Evolutionary conservation across 2,888 invertebrate genomes (phyloP).

Genomic region (Ophioninae sp.): DNA sequence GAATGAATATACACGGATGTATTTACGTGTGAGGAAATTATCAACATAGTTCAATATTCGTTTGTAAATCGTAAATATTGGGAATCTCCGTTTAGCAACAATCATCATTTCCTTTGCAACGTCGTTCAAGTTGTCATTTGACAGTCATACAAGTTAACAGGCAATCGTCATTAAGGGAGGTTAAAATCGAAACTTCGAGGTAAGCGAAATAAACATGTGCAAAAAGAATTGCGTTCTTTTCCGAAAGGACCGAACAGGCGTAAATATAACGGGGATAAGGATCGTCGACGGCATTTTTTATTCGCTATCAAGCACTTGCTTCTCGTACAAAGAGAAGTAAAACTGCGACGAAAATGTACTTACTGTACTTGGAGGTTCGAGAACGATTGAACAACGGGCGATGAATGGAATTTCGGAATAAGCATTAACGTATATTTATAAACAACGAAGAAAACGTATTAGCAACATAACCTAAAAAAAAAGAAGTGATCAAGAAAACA

Average conservation of each 20-base stretch:
- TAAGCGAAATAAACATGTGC: neutral
- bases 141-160: neutral
- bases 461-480: slow-evolving; percentile 59
- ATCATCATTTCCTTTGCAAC: neutral
- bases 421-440: slow-evolving; percentile 53
- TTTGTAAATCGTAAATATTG: neutral
- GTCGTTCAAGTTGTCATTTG: neutral
- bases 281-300: slow-evolving; percentile 9
- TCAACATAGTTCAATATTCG: neutral
- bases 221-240: neutral
- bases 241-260: neutral
- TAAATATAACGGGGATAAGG: neutral
- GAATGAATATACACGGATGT: neutral
- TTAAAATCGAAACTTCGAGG: neutral
- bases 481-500: slow-evolving; percentile 11
- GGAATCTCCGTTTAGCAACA: neutral
- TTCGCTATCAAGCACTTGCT: neutral
- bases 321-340: neutral
- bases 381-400: slow-evolving; percentile 6
- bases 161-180: neutral
- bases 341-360: slow-evolving; percentile 19
- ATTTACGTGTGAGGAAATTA: neutral
- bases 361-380: slow-evolving; percentile 18
- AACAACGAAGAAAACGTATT: slow-evolving; percentile 38
- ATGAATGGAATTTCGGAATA: slow-evolving; percentile 16